Evolutionary conservation across 2,113 vertebrate genomes (phyloP), one percentile per base, ranked within the genome.

Genomic region (Tichodroma muraria): DNA sequence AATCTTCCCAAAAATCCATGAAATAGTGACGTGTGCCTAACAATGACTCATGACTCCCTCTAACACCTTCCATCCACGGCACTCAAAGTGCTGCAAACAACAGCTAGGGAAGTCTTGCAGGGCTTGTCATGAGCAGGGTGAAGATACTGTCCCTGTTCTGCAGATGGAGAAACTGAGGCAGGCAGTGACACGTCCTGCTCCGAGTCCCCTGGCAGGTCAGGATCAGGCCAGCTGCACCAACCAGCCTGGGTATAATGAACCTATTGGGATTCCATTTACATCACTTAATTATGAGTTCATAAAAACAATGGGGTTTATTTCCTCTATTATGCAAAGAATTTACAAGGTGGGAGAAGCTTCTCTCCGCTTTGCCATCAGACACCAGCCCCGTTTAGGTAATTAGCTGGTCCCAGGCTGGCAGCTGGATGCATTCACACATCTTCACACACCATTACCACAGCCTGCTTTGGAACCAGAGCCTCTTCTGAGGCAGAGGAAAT

Each of bases 241-340:
- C 56, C 77, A 78, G 56, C 45, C 68, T 40, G 71, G 52, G 37
- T 45, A 14, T 78, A 83, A 96, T 65, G 85, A 91, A 83, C 33
- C 59, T 33, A 61, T 82, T 79, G 97, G 94, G 52, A 95, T 95
- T 80, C 83, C 61, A 93, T 97, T 97, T 90, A 66, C 81, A 92
- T 84, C 23, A 24, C 85, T 94, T 93, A 94, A 95, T 96, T 96
- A 92, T 1, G 11, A 97, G 79, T 89, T 79, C 61, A 57, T 70
- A 72, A 93, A 96, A 94, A 85, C 76, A 96, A 92, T 83, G 63
- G 84, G 27, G n/a, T 93, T 94, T 44, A 84, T 95, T 96, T 96
- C 96, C 95, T 90, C 80, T 91, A 31, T 88, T 84, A 89, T 83
- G 79, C 94, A 90, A 94, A 88, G 80, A 89, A 89, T 86, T 94